Evolutionary conservation across 2,797 vertebrate species (phyloP).

Genomic region (Microtus obscurus): DNA sequence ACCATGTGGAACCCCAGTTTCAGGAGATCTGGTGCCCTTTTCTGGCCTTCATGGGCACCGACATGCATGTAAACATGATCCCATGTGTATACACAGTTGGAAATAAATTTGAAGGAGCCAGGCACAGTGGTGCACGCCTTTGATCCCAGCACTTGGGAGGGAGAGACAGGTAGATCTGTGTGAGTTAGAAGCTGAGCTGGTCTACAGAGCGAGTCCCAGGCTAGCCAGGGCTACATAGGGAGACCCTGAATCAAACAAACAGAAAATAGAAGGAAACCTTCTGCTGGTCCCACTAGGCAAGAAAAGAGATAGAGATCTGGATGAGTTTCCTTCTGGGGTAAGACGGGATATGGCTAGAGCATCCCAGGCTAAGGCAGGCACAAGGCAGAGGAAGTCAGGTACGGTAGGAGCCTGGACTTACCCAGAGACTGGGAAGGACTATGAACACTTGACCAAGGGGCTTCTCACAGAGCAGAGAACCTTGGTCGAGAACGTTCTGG

Average conservation of each 20-base stretch:
- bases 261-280: neutral
- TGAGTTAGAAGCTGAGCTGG: neutral
- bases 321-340: neutral
- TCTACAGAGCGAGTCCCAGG: neutral
- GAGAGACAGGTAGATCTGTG: neutral
- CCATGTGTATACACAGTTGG: neutral
- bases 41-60: neutral
- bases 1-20: neutral
- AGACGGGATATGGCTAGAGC: neutral
- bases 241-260: neutral
- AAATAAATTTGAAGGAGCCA: neutral
- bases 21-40: neutral
- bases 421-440: neutral
- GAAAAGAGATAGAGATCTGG: neutral
- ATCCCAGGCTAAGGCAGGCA: neutral
- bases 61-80: neutral
- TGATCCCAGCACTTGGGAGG: neutral
- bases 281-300: neutral
- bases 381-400: neutral
- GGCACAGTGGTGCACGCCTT: neutral
- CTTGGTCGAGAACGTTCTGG: constrained; percentile 3
- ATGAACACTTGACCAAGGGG: neutral
- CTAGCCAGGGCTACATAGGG: neutral
- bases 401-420: neutral
- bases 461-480: neutral